Evolutionary conservation across 2,113 vertebrate species (phyloP), one percentile per base, ranked within the genome.

Genomic region (Chloropsis hardwickii): DNA sequence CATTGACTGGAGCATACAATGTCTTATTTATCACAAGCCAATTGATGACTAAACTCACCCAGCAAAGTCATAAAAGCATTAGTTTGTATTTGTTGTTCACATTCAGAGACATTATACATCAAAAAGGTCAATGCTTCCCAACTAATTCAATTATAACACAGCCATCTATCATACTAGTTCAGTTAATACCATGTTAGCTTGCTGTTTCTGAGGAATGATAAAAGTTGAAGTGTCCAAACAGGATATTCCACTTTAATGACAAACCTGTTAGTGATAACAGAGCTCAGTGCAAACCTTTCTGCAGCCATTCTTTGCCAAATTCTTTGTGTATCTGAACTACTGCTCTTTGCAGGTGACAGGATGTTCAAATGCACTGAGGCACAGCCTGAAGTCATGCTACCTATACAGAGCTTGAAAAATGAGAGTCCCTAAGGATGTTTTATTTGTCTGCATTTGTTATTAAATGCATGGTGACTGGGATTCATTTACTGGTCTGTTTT

Each of bases 41-140:
- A 44, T 70, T 95, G 95, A 96, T 95, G 92, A 71, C 90, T 89
- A 72, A 92, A 95, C 84, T 97, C 88, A 81, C 81, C 82, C 90
- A 83, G 81, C 64, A 95, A 94, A 97, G 84, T 93, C 95, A 94
- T 95, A 88, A 95, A 96, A 95, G 44, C 95, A 95, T 95, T 95
- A 94, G 90, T 96, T 97, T 94, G 71, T 88, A 77, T 97, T 97
- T 97, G 92, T 96, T 97, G 91, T 57, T 95, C 95, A 84, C 95
- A 90, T 95, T 95, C 91, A 37, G 80, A 90, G 53, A 88, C 69
- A 81, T 73, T 86, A 95, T 89, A 95, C 90, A 93, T 97, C 96
- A 97, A 96, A 95, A 97, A 97, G 96, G 97, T 95, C 97, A 97
- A 85, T 86, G 92, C 91, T 95, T 95, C 90, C 90, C 81, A 90